These are phyloP conservation scores for Lottia gigantea DNA, from an alignment of 2,888 invertebrate genomes.

Conservation along the genomic window DNA sequence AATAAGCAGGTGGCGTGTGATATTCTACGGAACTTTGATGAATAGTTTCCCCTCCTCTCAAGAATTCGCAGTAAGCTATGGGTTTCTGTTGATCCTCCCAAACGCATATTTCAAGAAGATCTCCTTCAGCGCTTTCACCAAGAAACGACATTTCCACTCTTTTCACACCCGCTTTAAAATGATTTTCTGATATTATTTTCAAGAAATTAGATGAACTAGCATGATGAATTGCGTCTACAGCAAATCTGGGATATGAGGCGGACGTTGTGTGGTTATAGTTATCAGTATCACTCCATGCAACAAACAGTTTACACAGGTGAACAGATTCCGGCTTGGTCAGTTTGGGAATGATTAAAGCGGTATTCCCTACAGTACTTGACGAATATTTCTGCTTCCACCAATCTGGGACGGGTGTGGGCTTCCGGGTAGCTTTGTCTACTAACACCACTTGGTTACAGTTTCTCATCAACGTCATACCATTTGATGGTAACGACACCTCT, in stretches of 20 bases:
- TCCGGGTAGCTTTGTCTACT: slow-evolving; percentile 49
- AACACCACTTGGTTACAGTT: slow-evolving; percentile 53
- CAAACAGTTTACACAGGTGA: slow-evolving; percentile 31
- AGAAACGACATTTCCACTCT: slow-evolving; percentile 48
- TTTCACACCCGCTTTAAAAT: slow-evolving; percentile 42
- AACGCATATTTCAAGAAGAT: slow-evolving; percentile 42
- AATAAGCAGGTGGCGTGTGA: neutral
- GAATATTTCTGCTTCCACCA: slow-evolving; percentile 60
- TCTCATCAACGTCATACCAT: slow-evolving; percentile 29
- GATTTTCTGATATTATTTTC: slow-evolving; percentile 27
- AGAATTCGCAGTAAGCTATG: neutral
- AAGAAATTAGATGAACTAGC: slow-evolving; percentile 11
- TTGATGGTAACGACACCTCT: slow-evolving; percentile 28
- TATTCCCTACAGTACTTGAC: slow-evolving; percentile 28
- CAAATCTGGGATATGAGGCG: slow-evolving; percentile 45
- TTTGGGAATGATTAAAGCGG: slow-evolving; percentile 40
- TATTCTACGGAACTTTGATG: neutral
- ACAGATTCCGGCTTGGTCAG: slow-evolving; percentile 37
- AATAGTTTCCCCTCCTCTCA: neutral
- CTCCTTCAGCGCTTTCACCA: slow-evolving; percentile 56
- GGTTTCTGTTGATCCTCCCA: slow-evolving; percentile 39
- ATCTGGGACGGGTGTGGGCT: slow-evolving; percentile 51
- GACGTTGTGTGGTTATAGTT: slow-evolving; percentile 49
- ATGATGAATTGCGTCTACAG: slow-evolving; percentile 43
- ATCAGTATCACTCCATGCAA: slow-evolving; percentile 49